Evolutionary conservation across 2,888 invertebrate species (phyloP).

Genomic region (Orgyia antiqua): DNA sequence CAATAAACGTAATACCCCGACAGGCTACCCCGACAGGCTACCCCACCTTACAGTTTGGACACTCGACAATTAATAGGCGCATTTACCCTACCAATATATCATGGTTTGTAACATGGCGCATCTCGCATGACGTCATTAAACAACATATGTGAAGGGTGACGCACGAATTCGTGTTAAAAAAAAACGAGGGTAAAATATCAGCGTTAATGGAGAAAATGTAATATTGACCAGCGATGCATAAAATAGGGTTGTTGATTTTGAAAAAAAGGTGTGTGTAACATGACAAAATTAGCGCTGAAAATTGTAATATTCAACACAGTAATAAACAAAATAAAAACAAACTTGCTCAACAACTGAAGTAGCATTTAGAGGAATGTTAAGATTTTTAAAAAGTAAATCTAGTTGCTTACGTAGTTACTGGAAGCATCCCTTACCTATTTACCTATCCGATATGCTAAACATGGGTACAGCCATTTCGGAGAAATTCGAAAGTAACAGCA

Average conservation of each 20-base stretch:
- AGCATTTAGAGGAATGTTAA: too few relatives aligned
- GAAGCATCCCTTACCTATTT: too few relatives aligned
- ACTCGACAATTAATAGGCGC: slow-evolving; percentile 26
- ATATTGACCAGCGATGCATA: neutral
- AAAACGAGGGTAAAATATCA: slow-evolving; percentile 6
- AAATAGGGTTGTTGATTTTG: neutral
- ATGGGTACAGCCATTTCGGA: too few relatives aligned
- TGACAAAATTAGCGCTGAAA: too few relatives aligned
- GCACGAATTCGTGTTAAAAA: slow-evolving; percentile 23
- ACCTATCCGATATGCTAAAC: too few relatives aligned
- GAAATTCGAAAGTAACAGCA: too few relatives aligned
- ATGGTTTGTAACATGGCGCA: slow-evolving; percentile 31
- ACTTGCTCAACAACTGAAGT: too few relatives aligned
- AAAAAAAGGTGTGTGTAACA: too few relatives aligned
- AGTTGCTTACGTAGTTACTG: too few relatives aligned
- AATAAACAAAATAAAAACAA: too few relatives aligned
- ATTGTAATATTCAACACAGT: too few relatives aligned
- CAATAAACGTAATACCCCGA: slow-evolving; percentile 1
- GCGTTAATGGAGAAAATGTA: slow-evolving; percentile 4
- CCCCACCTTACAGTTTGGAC: slow-evolving; percentile 14
- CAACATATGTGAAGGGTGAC: slow-evolving; percentile 23
- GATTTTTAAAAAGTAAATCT: too few relatives aligned
- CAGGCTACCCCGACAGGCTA: slow-evolving; percentile 3
- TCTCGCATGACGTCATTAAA: slow-evolving; percentile 25
- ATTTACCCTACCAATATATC: slow-evolving; percentile 39